Evolutionary conservation across 2,888 invertebrate species (phyloP), one percentile per base, ranked within the genome.

Genomic region (Eilema griseolum): DNA sequence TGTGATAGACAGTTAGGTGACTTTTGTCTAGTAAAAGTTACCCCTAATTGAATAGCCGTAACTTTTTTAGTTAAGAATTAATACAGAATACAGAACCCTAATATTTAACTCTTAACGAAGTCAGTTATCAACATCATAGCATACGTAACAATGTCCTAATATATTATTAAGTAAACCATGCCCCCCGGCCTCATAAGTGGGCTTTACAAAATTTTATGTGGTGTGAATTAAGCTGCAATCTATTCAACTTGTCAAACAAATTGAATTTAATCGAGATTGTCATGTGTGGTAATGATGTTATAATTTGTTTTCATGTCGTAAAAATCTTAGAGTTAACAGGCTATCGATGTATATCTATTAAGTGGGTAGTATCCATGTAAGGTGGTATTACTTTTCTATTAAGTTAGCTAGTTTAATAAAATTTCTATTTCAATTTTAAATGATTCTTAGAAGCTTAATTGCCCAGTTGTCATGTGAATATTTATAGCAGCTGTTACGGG

Each of bases 71-170:
- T 4, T 28, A 28, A 28, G 3, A 28, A 5, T 28, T 28, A 28
- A 5, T 28, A 5, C 31, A 8, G 31, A 7, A 20, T 46, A 52
- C 52, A 2, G 52, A n/a, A 52, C 52, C 52, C 52, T 10, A n/a
- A 52, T 20, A 52, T 62, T 56, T 14, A 24, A 20, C 62, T 62
- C 56, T 62, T 26, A 33, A 20, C 33, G n/a, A 62, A 46, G 61
- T 33, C 56, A 56, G 57, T 66, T 31, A 69, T 69, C 61, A 41
- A 69, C 46, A 20, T 11, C 46, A 28, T 52, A 41, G 28, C 16
- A n/a, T 28, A 52, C 28, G 52, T 70, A 75, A 71, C 41, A 71
- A 69, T 81, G 78, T 67, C 75, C 73, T 70, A 79, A 75, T 67
- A 33, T 24, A 60, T 62, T 71, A 46, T 26, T 28, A 64, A 63